Percentiles rank a stretch among this genome's conserved stretches.
Conservation (phyloP, 2,113 vertebrate genomes). For the Galbula dea region DNA sequence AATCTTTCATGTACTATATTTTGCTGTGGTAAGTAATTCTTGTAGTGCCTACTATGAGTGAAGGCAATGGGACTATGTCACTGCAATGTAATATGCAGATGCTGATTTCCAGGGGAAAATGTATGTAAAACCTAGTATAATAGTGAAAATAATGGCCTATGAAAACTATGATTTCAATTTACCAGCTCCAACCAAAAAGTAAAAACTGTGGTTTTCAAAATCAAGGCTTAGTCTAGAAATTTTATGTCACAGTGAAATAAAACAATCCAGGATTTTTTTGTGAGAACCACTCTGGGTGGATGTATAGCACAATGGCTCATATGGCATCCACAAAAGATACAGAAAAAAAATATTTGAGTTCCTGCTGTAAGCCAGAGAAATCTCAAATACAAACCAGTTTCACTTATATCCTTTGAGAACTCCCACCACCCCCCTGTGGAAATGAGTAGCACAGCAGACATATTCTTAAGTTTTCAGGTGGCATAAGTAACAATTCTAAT, state of each 20-base stretch:
- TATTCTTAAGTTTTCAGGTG: background rate
- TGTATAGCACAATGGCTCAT: background rate
- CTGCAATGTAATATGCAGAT: background rate
- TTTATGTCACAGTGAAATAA: background rate
- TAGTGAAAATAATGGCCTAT: background rate
- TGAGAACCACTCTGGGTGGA: background rate
- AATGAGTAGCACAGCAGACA: background rate
- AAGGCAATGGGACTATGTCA: background rate
- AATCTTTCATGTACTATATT: background rate
- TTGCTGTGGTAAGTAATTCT: background rate
- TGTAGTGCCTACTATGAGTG: rapidly evolving
- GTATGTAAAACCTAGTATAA: background rate
- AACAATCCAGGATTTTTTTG: background rate
- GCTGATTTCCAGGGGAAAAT: background rate
- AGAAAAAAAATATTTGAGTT: background rate
- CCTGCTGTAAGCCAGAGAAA: background rate
- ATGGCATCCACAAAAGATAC: background rate
- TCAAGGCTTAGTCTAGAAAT: background rate
- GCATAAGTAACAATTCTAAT: background rate
- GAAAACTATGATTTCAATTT: background rate
- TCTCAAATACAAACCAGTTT: background rate
- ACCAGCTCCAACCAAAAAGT: background rate
- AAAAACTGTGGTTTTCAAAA: background rate
- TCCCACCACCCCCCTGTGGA: background rate
- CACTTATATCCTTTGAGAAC: background rate